phyloP scores from a whole-genome alignment of 2,888 invertebrate genomes.

The Augiades crinisus region DNA sequence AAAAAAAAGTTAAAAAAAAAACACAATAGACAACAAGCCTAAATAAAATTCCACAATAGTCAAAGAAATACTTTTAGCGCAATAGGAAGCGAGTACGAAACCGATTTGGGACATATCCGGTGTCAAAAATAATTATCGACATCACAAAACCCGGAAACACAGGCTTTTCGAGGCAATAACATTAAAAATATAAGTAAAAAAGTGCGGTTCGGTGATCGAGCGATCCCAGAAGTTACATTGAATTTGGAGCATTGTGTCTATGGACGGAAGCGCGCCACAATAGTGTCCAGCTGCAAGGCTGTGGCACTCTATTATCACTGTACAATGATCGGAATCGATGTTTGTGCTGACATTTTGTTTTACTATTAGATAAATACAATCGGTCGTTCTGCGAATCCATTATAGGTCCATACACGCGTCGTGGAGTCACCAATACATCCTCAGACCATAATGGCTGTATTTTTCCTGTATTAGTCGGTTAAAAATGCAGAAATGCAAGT shows the following conservation, averaged over 20 bases:
- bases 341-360: not conserved
- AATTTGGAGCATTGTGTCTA: not conserved
- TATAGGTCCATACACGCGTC: too few relatives aligned
- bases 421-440: too few relatives aligned
- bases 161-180: not conserved
- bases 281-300: constrained; percentile 12
- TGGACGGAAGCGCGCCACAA: constrained; percentile 15
- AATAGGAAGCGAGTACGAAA: constrained; percentile 13
- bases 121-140: constrained; percentile 12
- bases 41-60: constrained; percentile 7
- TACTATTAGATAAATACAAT: too few relatives aligned
- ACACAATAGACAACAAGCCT: not conserved
- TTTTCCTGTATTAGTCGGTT: too few relatives aligned
- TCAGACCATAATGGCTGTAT: too few relatives aligned
- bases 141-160: constrained; percentile 6
- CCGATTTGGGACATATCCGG: constrained; percentile 13
- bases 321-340: constrained; percentile 1
- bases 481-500: too few relatives aligned
- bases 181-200: constrained; percentile 16
- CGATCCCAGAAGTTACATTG: constrained; percentile 8
- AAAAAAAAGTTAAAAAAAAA: constrained; percentile 2
- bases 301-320: constrained; percentile 4
- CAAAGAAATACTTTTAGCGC: constrained; percentile 7
- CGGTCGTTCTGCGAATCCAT: too few relatives aligned
- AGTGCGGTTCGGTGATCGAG: constrained; percentile 2